A percentile compares a stretch with the other conserved stretches of the same genome.
Evolutionary conservation across 2,888 invertebrate species (phyloP).

Genomic region (Apodemia zela): DNA sequence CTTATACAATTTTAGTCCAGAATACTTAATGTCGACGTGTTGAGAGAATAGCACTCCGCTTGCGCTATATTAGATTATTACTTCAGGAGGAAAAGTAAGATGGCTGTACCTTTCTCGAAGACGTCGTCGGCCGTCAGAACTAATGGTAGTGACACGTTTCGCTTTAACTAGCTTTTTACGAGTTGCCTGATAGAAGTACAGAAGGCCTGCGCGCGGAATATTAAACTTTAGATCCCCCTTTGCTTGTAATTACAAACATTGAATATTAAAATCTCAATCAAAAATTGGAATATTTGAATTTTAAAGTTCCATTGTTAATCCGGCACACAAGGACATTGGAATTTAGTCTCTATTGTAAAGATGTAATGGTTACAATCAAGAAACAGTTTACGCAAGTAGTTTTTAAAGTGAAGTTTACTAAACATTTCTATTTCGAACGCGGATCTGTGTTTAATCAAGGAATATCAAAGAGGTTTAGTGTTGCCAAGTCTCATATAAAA

Average conservation of each 20-base stretch:
- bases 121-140: no score
- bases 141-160: no score
- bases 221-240: not conserved
- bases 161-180: no score
- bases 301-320: not conserved
- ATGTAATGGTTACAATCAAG: not conserved
- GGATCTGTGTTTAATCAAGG: slow-evolving; percentile 44
- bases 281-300: slow-evolving; percentile 1
- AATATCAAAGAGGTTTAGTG: slow-evolving; percentile 35
- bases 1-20: no score
- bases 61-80: no score
- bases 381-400: slow-evolving; percentile 2
- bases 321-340: not conserved
- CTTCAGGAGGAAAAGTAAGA: no score
- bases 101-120: no score
- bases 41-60: no score
- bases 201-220: no score
- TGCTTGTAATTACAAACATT: not conserved
- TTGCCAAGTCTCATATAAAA: slow-evolving; percentile 28
- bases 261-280: not conserved
- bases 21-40: no score
- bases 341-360: not conserved
- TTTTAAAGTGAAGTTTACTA: slow-evolving; percentile 14
- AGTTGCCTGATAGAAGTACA: no score
- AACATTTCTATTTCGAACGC: slow-evolving; percentile 41